A percentile compares a stretch with the other conserved stretches of the same genome.
phyloP scores from a whole-genome alignment of 1,140 invertebrate genomes.

The Drosophila orena region DNA sequence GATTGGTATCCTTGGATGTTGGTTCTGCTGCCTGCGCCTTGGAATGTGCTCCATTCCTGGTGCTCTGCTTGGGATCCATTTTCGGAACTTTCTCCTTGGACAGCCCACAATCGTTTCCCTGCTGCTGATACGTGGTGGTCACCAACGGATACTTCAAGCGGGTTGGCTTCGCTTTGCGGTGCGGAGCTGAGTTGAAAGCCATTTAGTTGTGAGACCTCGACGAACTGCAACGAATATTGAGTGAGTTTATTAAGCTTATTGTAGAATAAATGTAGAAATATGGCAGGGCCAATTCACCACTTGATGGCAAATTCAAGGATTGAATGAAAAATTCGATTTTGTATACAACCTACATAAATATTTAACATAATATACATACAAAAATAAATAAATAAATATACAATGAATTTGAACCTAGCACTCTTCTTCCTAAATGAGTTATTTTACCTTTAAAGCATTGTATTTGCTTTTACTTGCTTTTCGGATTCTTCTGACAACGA shows the following conservation, averaged over 20 bases:
- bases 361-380: too few species aligned
- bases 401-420: too few species aligned
- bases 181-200: constrained; percentile 8
- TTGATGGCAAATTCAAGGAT: constrained; percentile 2
- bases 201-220: background rate
- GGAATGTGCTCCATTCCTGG: background rate
- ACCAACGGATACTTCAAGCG: background rate
- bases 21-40: background rate
- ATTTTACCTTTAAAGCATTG: too few species aligned
- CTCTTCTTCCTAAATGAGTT: too few species aligned
- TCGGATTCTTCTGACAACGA: too few species aligned
- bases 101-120: background rate
- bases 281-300: too few species aligned
- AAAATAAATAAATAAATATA: too few species aligned
- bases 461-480: too few species aligned
- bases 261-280: constrained; percentile 5
- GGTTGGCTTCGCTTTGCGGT: constrained; percentile 4
- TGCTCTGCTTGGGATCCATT: background rate
- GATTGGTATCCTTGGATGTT: background rate
- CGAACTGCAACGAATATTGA: background rate
- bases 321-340: background rate
- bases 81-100: constrained; percentile 12
- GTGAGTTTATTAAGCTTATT: background rate
- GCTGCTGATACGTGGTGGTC: background rate
- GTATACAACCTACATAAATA: too few species aligned